phyloP scores from a whole-genome alignment of 2,888 invertebrate genomes.

The Stomorhina lunata region DNA sequence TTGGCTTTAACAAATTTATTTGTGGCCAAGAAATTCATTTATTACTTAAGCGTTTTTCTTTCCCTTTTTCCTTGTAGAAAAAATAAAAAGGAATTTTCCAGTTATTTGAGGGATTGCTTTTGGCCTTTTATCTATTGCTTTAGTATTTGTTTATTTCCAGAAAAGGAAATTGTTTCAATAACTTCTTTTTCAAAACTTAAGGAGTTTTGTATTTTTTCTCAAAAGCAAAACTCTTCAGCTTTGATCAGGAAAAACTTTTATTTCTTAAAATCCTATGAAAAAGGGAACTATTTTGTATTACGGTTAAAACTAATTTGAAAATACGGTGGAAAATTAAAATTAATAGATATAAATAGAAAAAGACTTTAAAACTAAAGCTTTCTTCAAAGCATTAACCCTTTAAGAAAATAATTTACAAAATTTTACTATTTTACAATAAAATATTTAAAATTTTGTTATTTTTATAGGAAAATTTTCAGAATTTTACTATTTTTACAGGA shows the following conservation, averaged over 20 bases:
- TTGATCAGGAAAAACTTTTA: slow-evolving; percentile 31
- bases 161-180: slow-evolving; percentile 56
- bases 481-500: no score
- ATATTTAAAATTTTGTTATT: no score
- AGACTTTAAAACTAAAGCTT: slow-evolving; percentile 28
- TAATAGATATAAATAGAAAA: slow-evolving; percentile 29
- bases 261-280: slow-evolving; percentile 44
- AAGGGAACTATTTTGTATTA: slow-evolving; percentile 14
- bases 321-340: background rate
- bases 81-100: slow-evolving; percentile 17
- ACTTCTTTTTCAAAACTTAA: slow-evolving; percentile 6
- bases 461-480: no score
- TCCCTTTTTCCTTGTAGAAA: background rate
- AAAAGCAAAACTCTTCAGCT: background rate
- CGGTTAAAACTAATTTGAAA: slow-evolving; percentile 17
- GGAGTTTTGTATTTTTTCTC: slow-evolving; percentile 10
- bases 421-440: no score
- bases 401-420: no score
- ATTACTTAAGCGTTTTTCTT: background rate
- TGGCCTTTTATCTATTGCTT: background rate
- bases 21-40: slow-evolving; percentile 37
- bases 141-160: slow-evolving; percentile 19
- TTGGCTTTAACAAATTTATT: background rate
- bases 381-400: slow-evolving; percentile 10
- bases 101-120: slow-evolving; percentile 35